Evolutionary conservation across 2,888 invertebrate species (phyloP).

Genomic region (Drosophila tripunctata): DNA sequence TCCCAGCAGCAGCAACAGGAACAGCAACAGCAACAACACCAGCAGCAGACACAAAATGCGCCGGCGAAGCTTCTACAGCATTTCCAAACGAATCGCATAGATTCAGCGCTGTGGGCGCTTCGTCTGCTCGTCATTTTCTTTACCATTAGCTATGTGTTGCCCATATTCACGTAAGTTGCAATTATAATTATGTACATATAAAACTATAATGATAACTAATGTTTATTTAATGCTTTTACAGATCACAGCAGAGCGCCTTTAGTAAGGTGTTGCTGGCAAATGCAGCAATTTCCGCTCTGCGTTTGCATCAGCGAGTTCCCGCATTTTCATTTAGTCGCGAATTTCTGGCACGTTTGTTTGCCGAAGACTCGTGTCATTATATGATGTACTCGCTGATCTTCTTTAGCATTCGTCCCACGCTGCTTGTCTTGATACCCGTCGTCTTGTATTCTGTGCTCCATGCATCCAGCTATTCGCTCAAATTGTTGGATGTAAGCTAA

Average conservation of each 20-base stretch:
- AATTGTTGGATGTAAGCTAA: slow-evolving; percentile 91
- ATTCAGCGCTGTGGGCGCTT: slow-evolving; percentile 94
- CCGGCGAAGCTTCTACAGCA: slow-evolving; percentile 87
- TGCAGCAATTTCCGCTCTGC: slow-evolving; percentile 96
- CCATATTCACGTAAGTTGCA: slow-evolving; percentile 95
- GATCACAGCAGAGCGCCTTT: slow-evolving; percentile 91
- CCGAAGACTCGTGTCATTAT: slow-evolving; percentile 98
- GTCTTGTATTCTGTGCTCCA: slow-evolving; percentile 96
- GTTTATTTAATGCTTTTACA: slow-evolving; percentile 82
- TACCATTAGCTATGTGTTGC: slow-evolving; percentile 93
- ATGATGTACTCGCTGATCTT: slow-evolving; percentile 97
- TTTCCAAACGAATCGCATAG: slow-evolving; percentile 92
- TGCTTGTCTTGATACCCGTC: slow-evolving; percentile 95
- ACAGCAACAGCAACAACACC: slow-evolving; percentile 15
- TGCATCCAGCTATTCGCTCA: slow-evolving; percentile 95
- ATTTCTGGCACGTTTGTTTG: slow-evolving; percentile 91
- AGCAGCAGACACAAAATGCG: slow-evolving; percentile 64
- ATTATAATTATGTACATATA: too few relatives aligned
- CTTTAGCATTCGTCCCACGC: slow-evolving; percentile 94
- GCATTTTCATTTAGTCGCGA: slow-evolving; percentile 92
- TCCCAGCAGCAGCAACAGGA: slow-evolving; percentile 53
- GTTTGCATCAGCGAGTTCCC: slow-evolving; percentile 97
- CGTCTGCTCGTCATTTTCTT: slow-evolving; percentile 93
- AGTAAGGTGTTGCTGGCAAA: slow-evolving; percentile 96
- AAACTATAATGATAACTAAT: neutral